Evolutionary conservation across 37 sponge, comb jelly and placozoan genomes (phyloP), one percentile per base, ranked within the genome.

Genomic region (Ephydatia muelleri): DNA sequence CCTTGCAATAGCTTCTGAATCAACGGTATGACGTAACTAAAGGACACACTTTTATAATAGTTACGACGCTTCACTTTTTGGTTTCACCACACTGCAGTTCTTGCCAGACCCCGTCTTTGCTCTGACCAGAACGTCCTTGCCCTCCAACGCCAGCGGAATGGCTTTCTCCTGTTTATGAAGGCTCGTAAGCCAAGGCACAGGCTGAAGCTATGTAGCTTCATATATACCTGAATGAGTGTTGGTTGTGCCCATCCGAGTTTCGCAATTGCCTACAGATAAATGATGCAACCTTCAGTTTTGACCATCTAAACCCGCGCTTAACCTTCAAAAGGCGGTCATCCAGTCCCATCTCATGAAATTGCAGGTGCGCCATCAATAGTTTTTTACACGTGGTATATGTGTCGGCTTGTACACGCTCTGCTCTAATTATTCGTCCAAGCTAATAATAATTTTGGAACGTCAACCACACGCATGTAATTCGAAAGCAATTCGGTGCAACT

Each of bases 21-120:
- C 16, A 90, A 16, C 9, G 94, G 94, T 72, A 89, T 83, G 48
- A 82, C 94, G 84, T 87, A 90, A 9, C 94, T 90, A 49, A 66
- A 21, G 6, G 29, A 48, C 77, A 29, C 47, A 34, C 71, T 78
- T 32, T 13, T 26, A 71, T 33, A 11, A 28, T 3, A 6, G 6
- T 3, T 43, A 6, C 43, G 43, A 43, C 43, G 6, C 6, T 43
- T 68, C 33, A 70, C 79, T 13, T 21, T 35, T 34, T 32, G 0
- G 40, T 11, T 27, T 29, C 72, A 85, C 81, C 76, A 97, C 92
- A 89, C 93, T 68, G 94, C 98, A 65, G 98, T 97, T 49, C 67
- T 98, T 97, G 65, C 99, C 99, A 27, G 99, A 97, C 3, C 99
- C 99, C 47, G 99, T 99, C 77, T 92, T 93, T 19, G 99, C 98